phyloP scores from a whole-genome alignment of 2,888 invertebrate genomes.

The Melanostoma mellinum region DNA sequence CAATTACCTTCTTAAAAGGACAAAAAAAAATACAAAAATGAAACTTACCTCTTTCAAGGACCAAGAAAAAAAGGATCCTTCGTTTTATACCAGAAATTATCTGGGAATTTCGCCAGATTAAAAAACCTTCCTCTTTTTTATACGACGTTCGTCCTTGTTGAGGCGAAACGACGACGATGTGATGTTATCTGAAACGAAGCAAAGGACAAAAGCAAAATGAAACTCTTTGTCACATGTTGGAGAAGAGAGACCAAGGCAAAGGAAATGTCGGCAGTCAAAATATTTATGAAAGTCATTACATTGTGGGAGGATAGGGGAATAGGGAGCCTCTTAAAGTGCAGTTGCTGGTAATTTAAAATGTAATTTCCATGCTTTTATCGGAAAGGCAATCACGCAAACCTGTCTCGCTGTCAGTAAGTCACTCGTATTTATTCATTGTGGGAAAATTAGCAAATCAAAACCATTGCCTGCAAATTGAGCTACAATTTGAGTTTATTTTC shows the following conservation, averaged over 20 bases:
- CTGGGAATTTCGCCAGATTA: constrained; percentile 48
- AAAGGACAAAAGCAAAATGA: constrained; percentile 8
- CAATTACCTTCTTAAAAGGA: too few species aligned
- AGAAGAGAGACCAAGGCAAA: too few species aligned
- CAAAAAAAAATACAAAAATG: too few species aligned
- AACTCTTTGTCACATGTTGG: constrained; percentile 27
- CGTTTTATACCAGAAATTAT: constrained; percentile 7
- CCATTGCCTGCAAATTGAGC: too few species aligned
- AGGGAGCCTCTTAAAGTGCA: background rate
- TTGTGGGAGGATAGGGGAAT: background rate
- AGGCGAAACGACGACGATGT: background rate
- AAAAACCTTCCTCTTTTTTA: constrained; percentile 2
- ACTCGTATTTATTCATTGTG: too few species aligned
- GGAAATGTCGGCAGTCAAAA: constrained; percentile 53
- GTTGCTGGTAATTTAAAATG: constrained; percentile 22
- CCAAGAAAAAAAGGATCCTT: background rate
- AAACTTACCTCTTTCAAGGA: constrained; percentile 32
- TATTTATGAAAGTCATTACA: constrained; percentile 50
- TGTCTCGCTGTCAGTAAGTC: constrained; percentile 3
- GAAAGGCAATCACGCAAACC: constrained; percentile 43
- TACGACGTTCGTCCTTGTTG: background rate
- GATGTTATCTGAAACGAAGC: constrained; percentile 30
- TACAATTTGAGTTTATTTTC: too few species aligned
- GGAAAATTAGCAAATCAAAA: too few species aligned
- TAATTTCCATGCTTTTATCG: constrained; percentile 44